Base-by-base conservation (phyloP, 2,888 invertebrate species). In the Liposcelis brunnea region DNA sequence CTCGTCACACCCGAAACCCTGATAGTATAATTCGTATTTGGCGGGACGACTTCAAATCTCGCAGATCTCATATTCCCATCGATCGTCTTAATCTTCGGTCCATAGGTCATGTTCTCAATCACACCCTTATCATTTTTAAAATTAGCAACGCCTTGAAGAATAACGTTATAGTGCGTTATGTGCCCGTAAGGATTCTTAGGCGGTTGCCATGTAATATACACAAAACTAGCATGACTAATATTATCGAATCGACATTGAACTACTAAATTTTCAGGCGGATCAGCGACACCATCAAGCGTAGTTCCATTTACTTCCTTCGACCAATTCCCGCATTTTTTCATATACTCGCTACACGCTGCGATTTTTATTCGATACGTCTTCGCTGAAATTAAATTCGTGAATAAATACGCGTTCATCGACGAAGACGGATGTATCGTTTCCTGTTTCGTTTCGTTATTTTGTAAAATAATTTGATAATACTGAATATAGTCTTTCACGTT, bases 1-100 rank as follows among this genome's bases (percentile, higher is more conserved):
- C 82, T 71, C 1, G 85, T 87, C 55, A 84, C 76, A 1, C 80
- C 86, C 47, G 79, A 79, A 47, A 87, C 70, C 0, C 59, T 70
- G 21, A 85, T 79, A 11, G 81, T 81, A 61, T 86, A 87, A 60
- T 83, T 79, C 1, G 87, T 89, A 61, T 90, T 87, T 2, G 87
- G 75, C 45, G 78, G 76, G 31, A 85, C 71, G 40, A 77, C 75
- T 53, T 78, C 76, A 56, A 80, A 80, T 44, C 69, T 66, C 14
- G 69, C 67, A 47, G 60, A 68, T 38, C 66, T 63, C 11, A 55
- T 59, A 43, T 61, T 66, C 51, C 65, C 66, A 49, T 69, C 68
- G 7, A 77, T 70, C 45, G 71, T 70, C 49, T 71, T 72, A 8
- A 66, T 66, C 56, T 73, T 72, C 2, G 75, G 74, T 1, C 71